Percentiles rank a stretch among this genome's conserved stretches.
Conservation (phyloP, 1,140 invertebrate species). For the Papilio glaucus region DNA sequence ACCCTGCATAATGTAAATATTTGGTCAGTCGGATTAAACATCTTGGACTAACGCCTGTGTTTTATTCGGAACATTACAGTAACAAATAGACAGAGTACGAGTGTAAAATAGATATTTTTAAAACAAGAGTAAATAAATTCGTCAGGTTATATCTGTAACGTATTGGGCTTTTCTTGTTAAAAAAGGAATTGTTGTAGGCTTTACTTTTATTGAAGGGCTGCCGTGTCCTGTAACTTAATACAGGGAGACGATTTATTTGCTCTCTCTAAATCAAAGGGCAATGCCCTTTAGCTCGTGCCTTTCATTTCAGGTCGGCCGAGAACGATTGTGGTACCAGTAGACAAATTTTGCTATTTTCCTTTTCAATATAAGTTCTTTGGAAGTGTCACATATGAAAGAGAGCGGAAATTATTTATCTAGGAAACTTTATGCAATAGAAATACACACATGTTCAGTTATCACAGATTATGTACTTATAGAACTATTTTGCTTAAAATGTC, state of each 20-base stretch:
- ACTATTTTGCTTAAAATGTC: neutral
- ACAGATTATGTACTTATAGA: neutral
- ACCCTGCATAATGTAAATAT: too few species aligned
- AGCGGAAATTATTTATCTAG: constrained; percentile 18
- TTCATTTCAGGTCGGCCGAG: constrained; percentile 9
- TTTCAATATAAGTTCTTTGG: constrained; percentile 24
- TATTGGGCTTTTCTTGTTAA: constrained; percentile 1
- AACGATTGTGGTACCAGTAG: constrained; percentile 17
- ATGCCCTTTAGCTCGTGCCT: neutral
- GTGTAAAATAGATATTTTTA: too few species aligned
- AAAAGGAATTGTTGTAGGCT: constrained; percentile 30
- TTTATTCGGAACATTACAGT: too few species aligned
- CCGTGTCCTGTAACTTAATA: constrained; percentile 36
- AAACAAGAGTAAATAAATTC: neutral
- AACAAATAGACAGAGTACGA: too few species aligned
- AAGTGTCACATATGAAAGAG: constrained; percentile 28
- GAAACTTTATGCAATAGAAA: constrained; percentile 18
- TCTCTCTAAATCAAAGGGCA: constrained; percentile 35
- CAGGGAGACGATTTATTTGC: constrained; percentile 31
- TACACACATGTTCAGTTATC: constrained; percentile 8
- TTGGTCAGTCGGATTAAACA: too few species aligned
- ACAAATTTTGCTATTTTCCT: constrained; percentile 29
- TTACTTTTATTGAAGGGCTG: constrained; percentile 34
- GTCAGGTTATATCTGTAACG: constrained; percentile 15
- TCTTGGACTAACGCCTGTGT: too few species aligned